A percentile compares a stretch with the other conserved stretches of the same genome.
Evolutionary conservation across 2,113 vertebrate genomes (phyloP).

Genomic region (Hypocryptadius cinnamomeus): DNA sequence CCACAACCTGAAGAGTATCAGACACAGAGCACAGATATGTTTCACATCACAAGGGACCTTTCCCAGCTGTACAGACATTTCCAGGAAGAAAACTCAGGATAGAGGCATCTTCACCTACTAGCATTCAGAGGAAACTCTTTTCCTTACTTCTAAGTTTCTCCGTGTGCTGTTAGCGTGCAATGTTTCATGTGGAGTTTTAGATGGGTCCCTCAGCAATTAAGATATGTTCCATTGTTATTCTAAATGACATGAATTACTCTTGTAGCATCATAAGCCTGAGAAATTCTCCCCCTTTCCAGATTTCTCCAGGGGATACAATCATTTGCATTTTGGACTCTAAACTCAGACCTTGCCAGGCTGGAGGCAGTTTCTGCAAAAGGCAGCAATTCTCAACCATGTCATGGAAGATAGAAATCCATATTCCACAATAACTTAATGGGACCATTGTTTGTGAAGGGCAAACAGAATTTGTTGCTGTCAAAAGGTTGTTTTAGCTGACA

Average conservation of each 20-base stretch:
- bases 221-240: not conserved
- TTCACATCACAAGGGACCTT: not conserved
- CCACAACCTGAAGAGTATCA: fast-evolving
- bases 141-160: not conserved
- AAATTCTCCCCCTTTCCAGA: not conserved
- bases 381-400: not conserved
- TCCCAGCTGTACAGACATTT: not conserved
- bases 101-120: not conserved
- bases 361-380: not conserved
- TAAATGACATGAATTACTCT: not conserved
- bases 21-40: not conserved
- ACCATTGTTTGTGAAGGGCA: not conserved
- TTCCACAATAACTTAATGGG: not conserved
- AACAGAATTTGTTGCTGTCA: not conserved
- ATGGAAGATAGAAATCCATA: fast-evolving
- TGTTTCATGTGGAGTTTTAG: not conserved
- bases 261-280: not conserved
- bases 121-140: not conserved
- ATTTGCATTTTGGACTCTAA: not conserved
- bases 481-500: not conserved
- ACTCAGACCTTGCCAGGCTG: not conserved
- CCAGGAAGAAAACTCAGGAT: not conserved
- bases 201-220: not conserved
- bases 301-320: not conserved
- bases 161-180: not conserved